Conservation (phyloP, 1,140 invertebrate genomes). For the Palaemon carinicauda region DNA sequence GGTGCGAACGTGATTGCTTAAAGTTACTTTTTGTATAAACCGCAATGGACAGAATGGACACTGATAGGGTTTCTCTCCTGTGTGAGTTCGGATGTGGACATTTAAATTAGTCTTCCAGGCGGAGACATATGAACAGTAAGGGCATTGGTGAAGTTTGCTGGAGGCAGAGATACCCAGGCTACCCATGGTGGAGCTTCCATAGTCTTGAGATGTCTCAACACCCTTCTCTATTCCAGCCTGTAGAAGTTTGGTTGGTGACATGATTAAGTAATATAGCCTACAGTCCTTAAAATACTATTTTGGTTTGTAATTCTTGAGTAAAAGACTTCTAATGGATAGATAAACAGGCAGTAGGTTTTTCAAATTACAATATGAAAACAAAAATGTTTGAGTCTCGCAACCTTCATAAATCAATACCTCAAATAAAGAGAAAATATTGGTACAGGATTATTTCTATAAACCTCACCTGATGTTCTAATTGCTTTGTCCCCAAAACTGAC, state of each 20-base stretch:
- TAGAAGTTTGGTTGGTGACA: conserved; percentile 33
- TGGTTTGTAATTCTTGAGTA: too few relatives aligned
- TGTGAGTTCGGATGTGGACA: conserved; percentile 39
- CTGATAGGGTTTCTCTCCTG: conserved; percentile 33
- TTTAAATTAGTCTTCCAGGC: conserved; percentile 31
- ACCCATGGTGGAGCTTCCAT: neutral
- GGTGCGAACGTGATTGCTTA: conserved; percentile 27
- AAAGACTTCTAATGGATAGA: too few relatives aligned
- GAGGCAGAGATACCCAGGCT: neutral
- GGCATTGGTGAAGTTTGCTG: conserved; percentile 34
- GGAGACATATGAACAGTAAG: conserved; percentile 33
- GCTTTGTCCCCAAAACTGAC: too few relatives aligned
- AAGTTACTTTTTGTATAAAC: conserved; percentile 41
- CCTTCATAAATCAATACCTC: too few relatives aligned
- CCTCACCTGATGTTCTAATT: too few relatives aligned
- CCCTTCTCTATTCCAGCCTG: conserved; percentile 28
- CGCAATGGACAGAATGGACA: conserved; percentile 30
- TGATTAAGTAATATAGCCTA: neutral
- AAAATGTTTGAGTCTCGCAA: too few relatives aligned
- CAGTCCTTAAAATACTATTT: too few relatives aligned
- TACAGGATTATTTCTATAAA: too few relatives aligned
- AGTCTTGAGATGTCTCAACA: neutral
- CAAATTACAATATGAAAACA: too few relatives aligned
- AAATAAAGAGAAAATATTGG: too few relatives aligned
- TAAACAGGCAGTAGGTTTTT: too few relatives aligned